A percentile compares a stretch with the other conserved stretches of the same genome.
These are phyloP conservation scores for Tragelaphus oryx DNA, from an alignment of 2,797 vertebrate species.

Conservation along the genomic window DNA sequence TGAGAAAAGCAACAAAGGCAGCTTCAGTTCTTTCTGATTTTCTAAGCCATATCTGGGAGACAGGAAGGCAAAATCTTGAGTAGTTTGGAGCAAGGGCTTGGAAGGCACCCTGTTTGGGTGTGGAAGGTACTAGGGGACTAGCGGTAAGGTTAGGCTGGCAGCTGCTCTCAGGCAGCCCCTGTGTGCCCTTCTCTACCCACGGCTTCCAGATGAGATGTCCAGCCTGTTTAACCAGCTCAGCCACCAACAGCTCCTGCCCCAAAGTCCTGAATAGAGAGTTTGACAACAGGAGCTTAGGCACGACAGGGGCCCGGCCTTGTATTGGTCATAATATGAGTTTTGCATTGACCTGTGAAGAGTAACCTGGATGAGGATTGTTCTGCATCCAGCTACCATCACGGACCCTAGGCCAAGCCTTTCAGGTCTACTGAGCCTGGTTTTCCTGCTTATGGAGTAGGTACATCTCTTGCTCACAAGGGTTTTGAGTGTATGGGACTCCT, in stretches of 20 bases:
- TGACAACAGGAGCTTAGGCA: background rate
- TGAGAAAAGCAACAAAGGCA: slow-evolving; percentile 66
- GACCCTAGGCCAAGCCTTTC: background rate
- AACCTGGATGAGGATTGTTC: background rate
- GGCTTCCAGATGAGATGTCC: background rate
- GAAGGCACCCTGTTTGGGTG: background rate
- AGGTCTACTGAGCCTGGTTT: background rate
- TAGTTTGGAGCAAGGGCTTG: background rate
- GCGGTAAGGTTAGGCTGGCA: background rate
- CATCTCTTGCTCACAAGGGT: background rate
- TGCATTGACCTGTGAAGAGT: background rate
- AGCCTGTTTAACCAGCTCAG: background rate
- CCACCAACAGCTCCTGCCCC: background rate
- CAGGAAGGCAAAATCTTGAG: slow-evolving; percentile 1
- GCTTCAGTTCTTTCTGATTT: slow-evolving; percentile 9
- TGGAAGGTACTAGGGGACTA: background rate
- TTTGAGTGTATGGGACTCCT: background rate
- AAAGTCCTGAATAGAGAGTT: background rate
- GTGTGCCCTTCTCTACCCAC: background rate
- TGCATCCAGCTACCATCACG: background rate
- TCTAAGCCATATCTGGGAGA: slow-evolving; percentile 34
- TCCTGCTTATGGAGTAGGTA: background rate
- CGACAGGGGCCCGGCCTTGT: background rate
- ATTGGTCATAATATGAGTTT: background rate
- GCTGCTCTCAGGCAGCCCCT: background rate